Percentiles rank a stretch among this genome's conserved stretches.
Conservation (phyloP, 2,888 invertebrate species). For the Zelleria hepariella region DNA sequence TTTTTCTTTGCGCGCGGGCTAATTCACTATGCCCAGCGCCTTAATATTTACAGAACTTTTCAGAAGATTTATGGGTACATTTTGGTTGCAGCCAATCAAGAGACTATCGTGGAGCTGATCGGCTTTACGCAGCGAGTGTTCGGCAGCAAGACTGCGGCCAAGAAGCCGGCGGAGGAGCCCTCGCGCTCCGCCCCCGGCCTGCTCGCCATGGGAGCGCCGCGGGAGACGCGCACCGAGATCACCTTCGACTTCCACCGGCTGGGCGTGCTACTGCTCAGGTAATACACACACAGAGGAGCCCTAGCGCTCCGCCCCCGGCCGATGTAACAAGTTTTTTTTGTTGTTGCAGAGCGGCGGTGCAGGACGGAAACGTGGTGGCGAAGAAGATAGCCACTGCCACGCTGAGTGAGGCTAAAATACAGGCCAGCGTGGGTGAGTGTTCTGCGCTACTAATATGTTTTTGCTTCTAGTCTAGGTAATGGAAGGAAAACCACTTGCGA, state of each 20-base stretch:
- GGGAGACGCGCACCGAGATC: slow-evolving; percentile 75
- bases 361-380: slow-evolving; percentile 79
- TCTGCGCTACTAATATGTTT: background rate
- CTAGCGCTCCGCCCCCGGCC: background rate
- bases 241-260: slow-evolving; percentile 94
- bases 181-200: background rate
- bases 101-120: slow-evolving; percentile 93
- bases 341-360: slow-evolving; percentile 72
- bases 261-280: slow-evolving; percentile 86
- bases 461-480: background rate
- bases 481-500: no score
- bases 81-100: slow-evolving; percentile 86
- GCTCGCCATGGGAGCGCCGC: no score
- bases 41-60: no score
- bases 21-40: no score
- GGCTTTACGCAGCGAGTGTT: slow-evolving; percentile 86
- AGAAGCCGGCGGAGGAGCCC: slow-evolving; percentile 12
- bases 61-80: no score
- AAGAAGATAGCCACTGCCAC: slow-evolving; percentile 96
- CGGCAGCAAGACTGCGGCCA: slow-evolving; percentile 23
- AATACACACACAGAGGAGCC: background rate
- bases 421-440: slow-evolving; percentile 80
- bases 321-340: background rate
- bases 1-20: no score
- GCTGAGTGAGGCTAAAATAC: slow-evolving; percentile 90